Percentiles rank a stretch among this genome's conserved stretches.
Conservation (phyloP, 2,113 vertebrate genomes). For the Lutjanus erythropterus region DNA sequence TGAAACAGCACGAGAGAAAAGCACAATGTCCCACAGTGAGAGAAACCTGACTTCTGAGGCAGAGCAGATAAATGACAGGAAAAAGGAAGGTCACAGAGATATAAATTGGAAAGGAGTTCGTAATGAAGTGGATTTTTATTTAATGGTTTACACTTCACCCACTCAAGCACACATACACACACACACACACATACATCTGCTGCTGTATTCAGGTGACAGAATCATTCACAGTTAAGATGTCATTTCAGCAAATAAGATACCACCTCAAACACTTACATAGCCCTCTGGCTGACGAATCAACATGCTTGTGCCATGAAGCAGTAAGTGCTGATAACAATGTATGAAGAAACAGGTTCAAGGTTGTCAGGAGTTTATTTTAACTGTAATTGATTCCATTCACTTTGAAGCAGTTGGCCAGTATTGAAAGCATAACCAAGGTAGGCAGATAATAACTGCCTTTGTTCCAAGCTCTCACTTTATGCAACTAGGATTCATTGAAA, state of each 20-base stretch:
- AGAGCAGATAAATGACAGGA: not conserved
- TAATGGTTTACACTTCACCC: not conserved
- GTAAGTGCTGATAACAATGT: not conserved
- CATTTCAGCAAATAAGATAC: not conserved
- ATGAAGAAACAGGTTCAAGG: too few relatives aligned
- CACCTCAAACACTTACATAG: too few relatives aligned
- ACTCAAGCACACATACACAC: too few relatives aligned
- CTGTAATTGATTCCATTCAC: too few relatives aligned
- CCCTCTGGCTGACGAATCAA: not conserved
- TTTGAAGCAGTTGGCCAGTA: too few relatives aligned
- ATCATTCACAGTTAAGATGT: not conserved
- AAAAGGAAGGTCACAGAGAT: not conserved
- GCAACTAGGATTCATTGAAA: not conserved
- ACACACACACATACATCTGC: too few relatives aligned
- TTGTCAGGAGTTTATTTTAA: too few relatives aligned
- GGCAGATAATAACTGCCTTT: too few relatives aligned
- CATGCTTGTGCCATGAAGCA: not conserved
- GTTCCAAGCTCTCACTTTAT: not conserved
- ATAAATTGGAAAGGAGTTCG: not conserved
- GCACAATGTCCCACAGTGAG: not conserved
- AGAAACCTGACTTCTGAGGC: not conserved
- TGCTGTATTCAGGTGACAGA: too few relatives aligned
- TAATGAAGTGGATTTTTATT: not conserved
- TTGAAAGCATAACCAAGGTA: too few relatives aligned
- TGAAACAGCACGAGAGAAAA: not conserved